Conservation (phyloP, 64 coral and sea anemone genomes). For the Anthopleura sola region DNA sequence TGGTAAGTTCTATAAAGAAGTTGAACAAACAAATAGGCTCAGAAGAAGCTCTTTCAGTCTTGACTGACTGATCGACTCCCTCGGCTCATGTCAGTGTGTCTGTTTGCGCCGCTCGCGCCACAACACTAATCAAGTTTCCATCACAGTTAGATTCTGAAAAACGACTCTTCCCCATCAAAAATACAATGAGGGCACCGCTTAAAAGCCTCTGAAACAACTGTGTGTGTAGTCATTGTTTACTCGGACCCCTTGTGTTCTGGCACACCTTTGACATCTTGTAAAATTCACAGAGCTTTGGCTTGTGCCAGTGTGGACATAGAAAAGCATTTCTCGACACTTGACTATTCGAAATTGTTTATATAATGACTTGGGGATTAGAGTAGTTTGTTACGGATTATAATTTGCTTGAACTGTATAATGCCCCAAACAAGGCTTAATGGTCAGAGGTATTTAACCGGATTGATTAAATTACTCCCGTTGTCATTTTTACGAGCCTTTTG, state of each 20-base stretch:
- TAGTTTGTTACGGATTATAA: slow-evolving; percentile 24
- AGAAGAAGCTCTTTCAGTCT: background rate
- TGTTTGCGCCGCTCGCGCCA: background rate
- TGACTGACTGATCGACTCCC: background rate
- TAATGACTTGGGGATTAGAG: slow-evolving; percentile 19
- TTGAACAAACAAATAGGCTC: background rate
- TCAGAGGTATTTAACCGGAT: slow-evolving; percentile 48
- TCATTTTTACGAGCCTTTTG: slow-evolving; percentile 36
- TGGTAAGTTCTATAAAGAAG: background rate
- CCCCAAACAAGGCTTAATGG: slow-evolving; percentile 35
- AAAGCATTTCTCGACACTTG: slow-evolving; percentile 25
- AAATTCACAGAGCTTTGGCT: slow-evolving; percentile 39
- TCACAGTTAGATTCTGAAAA: background rate
- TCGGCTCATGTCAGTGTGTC: background rate
- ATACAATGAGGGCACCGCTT: slow-evolving; percentile 12
- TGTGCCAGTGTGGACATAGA: slow-evolving; percentile 10
- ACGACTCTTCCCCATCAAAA: slow-evolving; percentile 3
- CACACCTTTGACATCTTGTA: slow-evolving; percentile 30
- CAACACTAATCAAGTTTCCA: slow-evolving; percentile 2
- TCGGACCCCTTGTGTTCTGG: slow-evolving; percentile 32
- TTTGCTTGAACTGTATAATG: slow-evolving; percentile 9
- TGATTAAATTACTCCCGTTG: slow-evolving; percentile 59
- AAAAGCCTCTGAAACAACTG: slow-evolving; percentile 38
- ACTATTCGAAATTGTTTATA: background rate
- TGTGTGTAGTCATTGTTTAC: slow-evolving; percentile 23